Conservation (phyloP, 2,888 invertebrate species). For the Panopea generosa region DNA sequence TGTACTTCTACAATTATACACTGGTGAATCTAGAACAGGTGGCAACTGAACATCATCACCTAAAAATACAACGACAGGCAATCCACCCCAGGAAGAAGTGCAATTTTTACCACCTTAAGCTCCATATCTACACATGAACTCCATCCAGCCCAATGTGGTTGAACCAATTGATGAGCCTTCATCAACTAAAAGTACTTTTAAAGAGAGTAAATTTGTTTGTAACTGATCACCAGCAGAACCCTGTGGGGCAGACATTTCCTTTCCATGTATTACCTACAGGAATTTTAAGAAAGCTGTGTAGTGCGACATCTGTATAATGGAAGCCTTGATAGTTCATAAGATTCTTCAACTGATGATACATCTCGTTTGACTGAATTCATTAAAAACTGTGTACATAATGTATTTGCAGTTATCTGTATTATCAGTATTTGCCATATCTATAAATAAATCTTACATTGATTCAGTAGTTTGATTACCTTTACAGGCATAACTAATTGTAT, state of each 20-base stretch:
- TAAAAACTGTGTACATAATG: constrained; percentile 53
- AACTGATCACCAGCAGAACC: constrained; percentile 45
- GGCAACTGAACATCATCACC: too few relatives aligned
- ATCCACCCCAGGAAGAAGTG: too few relatives aligned
- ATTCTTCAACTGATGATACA: constrained; percentile 62
- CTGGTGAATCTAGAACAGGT: too few relatives aligned
- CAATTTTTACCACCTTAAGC: too few relatives aligned
- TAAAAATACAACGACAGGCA: too few relatives aligned
- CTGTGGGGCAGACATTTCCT: too few relatives aligned
- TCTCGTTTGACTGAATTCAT: constrained; percentile 65
- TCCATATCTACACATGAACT: constrained; percentile 41
- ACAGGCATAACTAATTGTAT: constrained; percentile 59
- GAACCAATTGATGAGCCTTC: constrained; percentile 58
- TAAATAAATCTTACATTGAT: constrained; percentile 52
- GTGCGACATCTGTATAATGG: constrained; percentile 58
- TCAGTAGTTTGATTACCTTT: constrained; percentile 67
- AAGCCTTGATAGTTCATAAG: constrained; percentile 33
- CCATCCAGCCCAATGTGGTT: constrained; percentile 53
- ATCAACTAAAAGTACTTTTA: constrained; percentile 59
- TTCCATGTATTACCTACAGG: too few relatives aligned
- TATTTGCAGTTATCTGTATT: constrained; percentile 23
- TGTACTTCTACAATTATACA: too few relatives aligned
- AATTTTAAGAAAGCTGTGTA: too few relatives aligned
- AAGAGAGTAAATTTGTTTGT: constrained; percentile 45
- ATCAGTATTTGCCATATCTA: constrained; percentile 41